A percentile compares a stretch with the other conserved stretches of the same genome.
These are phyloP conservation scores for Dryococelus australis DNA, from an alignment of 2,888 invertebrate genomes.

Conservation along the genomic window DNA sequence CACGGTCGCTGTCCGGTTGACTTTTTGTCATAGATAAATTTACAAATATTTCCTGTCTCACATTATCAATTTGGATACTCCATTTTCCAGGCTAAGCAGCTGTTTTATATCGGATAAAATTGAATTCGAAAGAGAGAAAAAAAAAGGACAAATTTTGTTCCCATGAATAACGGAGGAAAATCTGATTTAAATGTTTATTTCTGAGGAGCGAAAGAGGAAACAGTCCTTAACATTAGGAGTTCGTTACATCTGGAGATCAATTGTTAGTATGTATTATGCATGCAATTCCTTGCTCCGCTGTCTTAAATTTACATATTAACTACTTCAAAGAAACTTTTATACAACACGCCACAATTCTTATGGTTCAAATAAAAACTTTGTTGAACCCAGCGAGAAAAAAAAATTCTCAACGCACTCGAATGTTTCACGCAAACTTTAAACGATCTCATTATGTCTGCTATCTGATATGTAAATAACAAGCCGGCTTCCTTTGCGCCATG, in stretches of 20 bases:
- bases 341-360: background rate
- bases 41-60: no score
- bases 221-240: background rate
- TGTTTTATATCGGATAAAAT: no score
- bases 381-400: background rate
- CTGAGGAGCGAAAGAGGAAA: background rate
- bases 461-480: conserved; percentile 3
- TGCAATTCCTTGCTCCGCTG: background rate
- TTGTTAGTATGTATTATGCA: conserved; percentile 10
- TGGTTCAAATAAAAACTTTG: background rate
- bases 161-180: background rate
- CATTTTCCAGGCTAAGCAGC: no score
- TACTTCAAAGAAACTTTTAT: background rate
- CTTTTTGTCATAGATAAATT: no score
- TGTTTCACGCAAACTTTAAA: background rate
- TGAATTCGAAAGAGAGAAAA: background rate
- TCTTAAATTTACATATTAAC: conserved; percentile 1
- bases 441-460: background rate
- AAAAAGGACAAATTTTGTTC: background rate
- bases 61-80: no score
- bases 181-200: background rate
- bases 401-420: background rate
- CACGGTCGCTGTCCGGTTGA: no score
- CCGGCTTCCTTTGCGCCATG: background rate
- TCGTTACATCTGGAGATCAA: background rate